Evolutionary conservation across 2,113 vertebrate species (phyloP).

Genomic region (Girardinichthys multiradiatus): DNA sequence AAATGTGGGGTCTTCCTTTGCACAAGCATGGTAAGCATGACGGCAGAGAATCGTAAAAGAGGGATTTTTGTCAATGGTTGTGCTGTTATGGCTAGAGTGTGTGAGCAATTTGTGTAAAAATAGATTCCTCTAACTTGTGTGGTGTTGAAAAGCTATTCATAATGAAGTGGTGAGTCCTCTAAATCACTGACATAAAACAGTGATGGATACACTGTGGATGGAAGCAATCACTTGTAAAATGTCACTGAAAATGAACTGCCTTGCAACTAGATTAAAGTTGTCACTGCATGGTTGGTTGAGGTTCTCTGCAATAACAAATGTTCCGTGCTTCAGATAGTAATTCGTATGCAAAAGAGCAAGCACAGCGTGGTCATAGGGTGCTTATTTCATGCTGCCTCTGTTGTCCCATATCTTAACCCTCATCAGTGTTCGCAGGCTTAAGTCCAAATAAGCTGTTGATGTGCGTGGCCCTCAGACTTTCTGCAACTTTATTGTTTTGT

Average conservation of each 20-base stretch:
- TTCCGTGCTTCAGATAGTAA: neutral
- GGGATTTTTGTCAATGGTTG: constrained; percentile 22
- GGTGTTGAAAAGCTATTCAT: constrained; percentile 18
- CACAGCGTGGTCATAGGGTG: no score
- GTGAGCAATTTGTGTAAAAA: constrained; percentile 4
- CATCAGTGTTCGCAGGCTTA: neutral
- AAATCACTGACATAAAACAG: constrained; percentile 19
- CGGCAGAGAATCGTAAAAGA: constrained; percentile 19
- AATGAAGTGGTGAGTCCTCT: constrained; percentile 21
- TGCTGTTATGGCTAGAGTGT: constrained; percentile 14
- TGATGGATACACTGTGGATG: constrained; percentile 28
- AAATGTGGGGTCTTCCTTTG: no score
- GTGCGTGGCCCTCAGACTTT: neutral
- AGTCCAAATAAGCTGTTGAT: neutral
- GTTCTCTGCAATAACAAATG: constrained; percentile 19
- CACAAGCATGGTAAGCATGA: no score
- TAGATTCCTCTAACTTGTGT: neutral
- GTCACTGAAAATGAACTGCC: constrained; percentile 51
- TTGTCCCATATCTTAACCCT: neutral
- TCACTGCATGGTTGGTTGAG: neutral
- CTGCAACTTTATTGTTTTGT: neutral
- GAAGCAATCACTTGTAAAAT: constrained; percentile 60
- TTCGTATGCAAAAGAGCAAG: neutral
- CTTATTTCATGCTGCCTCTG: neutral
- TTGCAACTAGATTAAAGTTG: constrained; percentile 56